These are phyloP conservation scores for Hyphantria cunea DNA, from an alignment of 1,140 invertebrate species.

Conservation along the genomic window DNA sequence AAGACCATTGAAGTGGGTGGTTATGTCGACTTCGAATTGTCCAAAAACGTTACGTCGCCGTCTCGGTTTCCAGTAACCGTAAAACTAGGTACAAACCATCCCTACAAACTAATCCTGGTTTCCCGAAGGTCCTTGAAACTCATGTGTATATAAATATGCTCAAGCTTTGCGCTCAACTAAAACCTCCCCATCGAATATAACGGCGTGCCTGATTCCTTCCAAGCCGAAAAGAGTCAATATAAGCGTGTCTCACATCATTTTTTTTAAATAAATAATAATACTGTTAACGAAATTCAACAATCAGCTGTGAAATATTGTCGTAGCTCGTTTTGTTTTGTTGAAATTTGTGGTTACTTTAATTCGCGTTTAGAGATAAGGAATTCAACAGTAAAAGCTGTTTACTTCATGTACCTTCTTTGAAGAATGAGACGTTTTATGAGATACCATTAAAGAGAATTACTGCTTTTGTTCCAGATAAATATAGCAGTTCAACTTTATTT, in stretches of 20 bases:
- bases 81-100: no score
- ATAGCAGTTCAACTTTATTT: constrained; percentile 27
- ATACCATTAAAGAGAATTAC: constrained; percentile 41
- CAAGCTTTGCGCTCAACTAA: no score
- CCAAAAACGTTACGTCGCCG: no score
- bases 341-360: constrained; percentile 46
- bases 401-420: constrained; percentile 34
- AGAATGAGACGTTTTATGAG: constrained; percentile 39
- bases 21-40: no score
- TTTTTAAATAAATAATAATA: neutral
- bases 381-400: constrained; percentile 44
- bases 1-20: no score
- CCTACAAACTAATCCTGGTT: no score
- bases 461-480: constrained; percentile 33
- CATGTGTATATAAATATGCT: no score
- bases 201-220: no score
- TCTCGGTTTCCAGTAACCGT: no score
- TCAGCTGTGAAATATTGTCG: constrained; percentile 35
- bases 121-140: no score
- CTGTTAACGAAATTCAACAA: neutral
- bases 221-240: no score
- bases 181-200: no score
- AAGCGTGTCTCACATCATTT: neutral
- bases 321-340: constrained; percentile 41
- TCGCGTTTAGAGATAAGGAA: constrained; percentile 41